These are phyloP conservation scores for Daubentonia madagascariensis DNA, from an alignment of 2,113 vertebrate species.

Conservation along the genomic window DNA sequence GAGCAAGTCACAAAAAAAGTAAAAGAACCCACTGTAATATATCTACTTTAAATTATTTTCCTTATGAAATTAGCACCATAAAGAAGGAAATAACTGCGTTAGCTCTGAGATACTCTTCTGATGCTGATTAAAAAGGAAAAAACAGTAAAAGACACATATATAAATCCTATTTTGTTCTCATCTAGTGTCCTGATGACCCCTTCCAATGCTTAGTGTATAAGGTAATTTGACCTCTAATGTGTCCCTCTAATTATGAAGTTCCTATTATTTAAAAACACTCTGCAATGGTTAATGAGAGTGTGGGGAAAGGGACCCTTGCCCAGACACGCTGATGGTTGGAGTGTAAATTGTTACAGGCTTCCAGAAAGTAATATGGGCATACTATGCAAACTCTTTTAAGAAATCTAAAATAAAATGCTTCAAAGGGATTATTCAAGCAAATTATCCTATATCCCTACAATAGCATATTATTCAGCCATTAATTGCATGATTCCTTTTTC, in stretches of 20 bases:
- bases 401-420: neutral
- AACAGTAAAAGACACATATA: neutral
- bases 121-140: neutral
- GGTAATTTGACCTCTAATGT: neutral
- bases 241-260: conserved; percentile 9
- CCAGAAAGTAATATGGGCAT: neutral
- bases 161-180: neutral
- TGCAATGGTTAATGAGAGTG: neutral
- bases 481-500: neutral
- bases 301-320: conserved; percentile 1
- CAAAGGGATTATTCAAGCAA: conserved; percentile 15
- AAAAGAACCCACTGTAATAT: neutral
- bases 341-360: neutral
- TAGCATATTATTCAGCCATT: neutral
- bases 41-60: conserved; percentile 32
- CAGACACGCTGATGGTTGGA: neutral
- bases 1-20: conserved; percentile 13
- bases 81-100: neutral
- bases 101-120: neutral
- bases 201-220: neutral
- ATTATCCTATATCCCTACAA: neutral
- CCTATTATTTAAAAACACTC: conserved; percentile 31
- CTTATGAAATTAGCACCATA: neutral
- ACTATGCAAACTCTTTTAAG: neutral
- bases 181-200: neutral